Base-by-base conservation (phyloP, 2,797 vertebrate species). In the Argyrosomus regius region DNA sequence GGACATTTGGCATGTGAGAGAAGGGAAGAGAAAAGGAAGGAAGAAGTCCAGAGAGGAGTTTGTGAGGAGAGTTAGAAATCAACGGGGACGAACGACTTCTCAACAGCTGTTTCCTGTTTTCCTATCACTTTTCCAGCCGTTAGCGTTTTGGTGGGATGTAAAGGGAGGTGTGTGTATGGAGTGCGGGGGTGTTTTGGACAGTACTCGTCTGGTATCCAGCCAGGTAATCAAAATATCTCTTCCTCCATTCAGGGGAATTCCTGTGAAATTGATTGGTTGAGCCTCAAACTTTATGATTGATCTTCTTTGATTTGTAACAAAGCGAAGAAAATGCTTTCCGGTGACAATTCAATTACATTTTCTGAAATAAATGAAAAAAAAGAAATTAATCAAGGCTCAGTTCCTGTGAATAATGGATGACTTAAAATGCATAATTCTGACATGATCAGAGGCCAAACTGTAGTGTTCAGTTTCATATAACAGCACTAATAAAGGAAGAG, bases 61-160 rank as follows among this genome's bases (percentile, higher is more conserved):
- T 39, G 67, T 18, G 82, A 60, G 64, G 52, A 67, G 84, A 58
- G 81, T 70, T 59, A 39, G 82, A 75, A 78, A 79, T 75, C n/a
- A 26, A 81, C 54, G 3, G 61, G 83, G 79, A 89, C 43, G 56
- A 83, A 74, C 48, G 1, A 70, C 83, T 83, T 68, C 58, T 68
- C 64, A 22, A 63, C 93, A 94, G 90, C 93, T 94, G 93, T 69
- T 94, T 94, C 93, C 93, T 94, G 93, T 94, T 94, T 93, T 93
- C 88, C 56, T 79, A 85, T 70, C 75, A 79, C 89, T 86, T 90
- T 92, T 89, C 83, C 82, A 91, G 73, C 69, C 66, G 56, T 85
- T 84, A 52, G 88, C 41, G 13, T 75, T 89, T 81, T 81, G 78
- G 16, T 80, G 78, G 82, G 78, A 72, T 66, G 53, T 61, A 45